Conservation (phyloP, 2,113 vertebrate genomes). For the Oreocharis arfaki region DNA sequence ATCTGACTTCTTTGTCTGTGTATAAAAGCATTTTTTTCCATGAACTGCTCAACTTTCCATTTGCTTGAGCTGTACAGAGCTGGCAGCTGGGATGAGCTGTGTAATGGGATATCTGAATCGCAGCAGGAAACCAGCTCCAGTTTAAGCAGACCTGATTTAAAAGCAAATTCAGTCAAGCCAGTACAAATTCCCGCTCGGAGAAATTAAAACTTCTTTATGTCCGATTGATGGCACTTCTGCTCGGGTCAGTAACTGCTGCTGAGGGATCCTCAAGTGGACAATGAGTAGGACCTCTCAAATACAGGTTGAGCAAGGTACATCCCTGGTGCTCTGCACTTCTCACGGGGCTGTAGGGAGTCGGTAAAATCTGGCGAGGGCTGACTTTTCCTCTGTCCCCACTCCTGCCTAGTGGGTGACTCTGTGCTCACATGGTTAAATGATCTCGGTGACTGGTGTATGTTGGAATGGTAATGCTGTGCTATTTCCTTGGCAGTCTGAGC, state of each 20-base stretch:
- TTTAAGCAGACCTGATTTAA: neutral
- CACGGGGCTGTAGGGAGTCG: rapidly evolving
- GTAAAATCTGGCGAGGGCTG: neutral
- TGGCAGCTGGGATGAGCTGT: constrained; percentile 25
- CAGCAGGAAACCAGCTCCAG: neutral
- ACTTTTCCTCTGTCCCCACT: neutral
- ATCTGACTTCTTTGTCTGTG: neutral
- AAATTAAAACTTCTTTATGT: neutral
- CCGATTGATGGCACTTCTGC: neutral
- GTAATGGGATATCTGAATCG: constrained; percentile 40
- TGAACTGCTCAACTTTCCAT: constrained; percentile 19
- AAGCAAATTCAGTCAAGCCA: neutral
- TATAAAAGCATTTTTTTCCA: constrained; percentile 5
- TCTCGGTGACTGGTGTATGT: rapidly evolving
- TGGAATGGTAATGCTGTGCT: neutral
- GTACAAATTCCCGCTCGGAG: neutral
- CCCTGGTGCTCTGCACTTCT: neutral
- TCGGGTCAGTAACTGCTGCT: neutral
- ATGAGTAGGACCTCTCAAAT: neutral
- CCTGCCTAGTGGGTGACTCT: neutral
- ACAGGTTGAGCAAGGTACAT: rapidly evolving
- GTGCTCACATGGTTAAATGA: rapidly evolving
- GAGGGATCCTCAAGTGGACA: neutral
- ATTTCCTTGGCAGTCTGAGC: neutral
- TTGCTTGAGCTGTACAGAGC: neutral